These are phyloP conservation scores for Acrobasis consociella DNA, from an alignment of 2,888 invertebrate species.

Conservation along the genomic window DNA sequence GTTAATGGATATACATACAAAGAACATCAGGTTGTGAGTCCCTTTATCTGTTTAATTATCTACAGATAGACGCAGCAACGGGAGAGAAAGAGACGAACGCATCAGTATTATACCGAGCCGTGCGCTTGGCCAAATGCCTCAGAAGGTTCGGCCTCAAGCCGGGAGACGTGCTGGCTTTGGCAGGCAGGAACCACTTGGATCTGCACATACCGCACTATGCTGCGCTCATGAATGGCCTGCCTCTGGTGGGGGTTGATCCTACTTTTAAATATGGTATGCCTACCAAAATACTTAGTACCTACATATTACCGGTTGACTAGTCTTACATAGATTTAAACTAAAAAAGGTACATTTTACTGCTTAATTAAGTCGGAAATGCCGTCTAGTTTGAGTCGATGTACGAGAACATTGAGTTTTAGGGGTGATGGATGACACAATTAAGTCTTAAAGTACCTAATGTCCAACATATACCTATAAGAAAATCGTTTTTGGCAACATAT, in stretches of 20 bases:
- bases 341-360: no score
- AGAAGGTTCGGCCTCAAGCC: conserved; percentile 50
- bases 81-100: conserved; percentile 56
- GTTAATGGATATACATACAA: no score
- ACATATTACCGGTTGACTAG: no score
- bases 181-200: conserved; percentile 63
- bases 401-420: no score
- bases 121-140: conserved; percentile 53
- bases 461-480: no score
- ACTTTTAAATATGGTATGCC: conserved; percentile 58
- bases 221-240: conserved; percentile 58
- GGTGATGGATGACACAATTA: no score
- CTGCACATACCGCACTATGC: conserved; percentile 63
- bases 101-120: conserved; percentile 53
- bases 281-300: background rate
- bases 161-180: conserved; percentile 60
- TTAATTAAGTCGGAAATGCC: no score
- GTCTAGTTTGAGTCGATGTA: no score
- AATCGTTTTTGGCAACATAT: no score
- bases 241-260: conserved; percentile 61
- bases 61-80: conserved; percentile 67
- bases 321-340: no score
- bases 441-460: no score
- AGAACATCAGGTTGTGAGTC: no score
- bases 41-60: background rate